Percentiles rank a stretch among this genome's conserved stretches.
These are phyloP conservation scores for Amniataba percoides DNA, from an alignment of 2,797 vertebrate genomes.

Conservation along the genomic window DNA sequence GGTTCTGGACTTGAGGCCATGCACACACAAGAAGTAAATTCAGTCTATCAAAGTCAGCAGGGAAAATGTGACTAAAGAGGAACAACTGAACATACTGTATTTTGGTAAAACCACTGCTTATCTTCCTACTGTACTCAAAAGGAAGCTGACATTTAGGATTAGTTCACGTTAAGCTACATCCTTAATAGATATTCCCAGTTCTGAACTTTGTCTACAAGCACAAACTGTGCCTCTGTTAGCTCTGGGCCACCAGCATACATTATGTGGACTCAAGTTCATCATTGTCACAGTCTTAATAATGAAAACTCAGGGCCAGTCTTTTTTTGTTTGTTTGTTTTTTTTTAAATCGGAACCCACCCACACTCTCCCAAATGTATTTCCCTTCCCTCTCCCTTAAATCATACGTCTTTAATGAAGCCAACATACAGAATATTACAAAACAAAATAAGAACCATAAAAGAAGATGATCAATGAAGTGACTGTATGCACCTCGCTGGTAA, in stretches of 20 bases:
- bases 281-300: constrained; percentile 58
- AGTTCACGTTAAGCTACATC: constrained; percentile 67
- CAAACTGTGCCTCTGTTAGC: constrained; percentile 59
- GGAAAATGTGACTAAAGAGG: constrained; percentile 57
- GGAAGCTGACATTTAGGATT: constrained; percentile 68
- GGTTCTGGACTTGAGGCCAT: constrained; percentile 69
- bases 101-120: constrained; percentile 63
- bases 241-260: constrained; percentile 58
- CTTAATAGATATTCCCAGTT: constrained; percentile 55
- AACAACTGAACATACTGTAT: constrained; percentile 60
- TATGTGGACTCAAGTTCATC: constrained; percentile 56
- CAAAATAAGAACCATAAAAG: constrained; percentile 64
- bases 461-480: constrained; percentile 64
- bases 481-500: constrained; percentile 84
- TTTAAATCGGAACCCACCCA: constrained; percentile 39
- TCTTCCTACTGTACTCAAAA: constrained; percentile 66
- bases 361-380: constrained; percentile 47
- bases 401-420: constrained; percentile 58
- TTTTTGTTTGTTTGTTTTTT: neutral
- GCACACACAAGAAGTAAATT: constrained; percentile 67
- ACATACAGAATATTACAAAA: constrained; percentile 73
- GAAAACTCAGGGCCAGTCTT: constrained; percentile 53
- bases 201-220: constrained; percentile 62
- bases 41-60: constrained; percentile 65
- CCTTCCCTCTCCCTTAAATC: constrained; percentile 47